These are phyloP conservation scores for Thymelicus lineola DNA, from an alignment of 2,888 invertebrate species.

Conservation along the genomic window DNA sequence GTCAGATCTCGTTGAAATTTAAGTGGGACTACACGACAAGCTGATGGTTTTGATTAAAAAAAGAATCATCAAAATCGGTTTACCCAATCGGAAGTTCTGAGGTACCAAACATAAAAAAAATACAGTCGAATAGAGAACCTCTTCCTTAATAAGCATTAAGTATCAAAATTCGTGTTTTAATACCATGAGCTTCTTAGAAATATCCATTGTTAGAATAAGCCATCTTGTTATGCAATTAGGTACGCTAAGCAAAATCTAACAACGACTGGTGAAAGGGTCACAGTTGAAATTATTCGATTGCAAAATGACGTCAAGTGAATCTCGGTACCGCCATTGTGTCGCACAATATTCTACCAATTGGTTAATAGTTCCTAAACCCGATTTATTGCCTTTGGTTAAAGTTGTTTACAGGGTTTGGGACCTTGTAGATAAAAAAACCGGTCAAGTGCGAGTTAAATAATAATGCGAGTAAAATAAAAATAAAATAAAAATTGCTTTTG, in stretches of 20 bases:
- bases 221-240: constrained; percentile 18
- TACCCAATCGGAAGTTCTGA: too few relatives aligned
- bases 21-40: too few relatives aligned
- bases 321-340: not conserved
- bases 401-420: not conserved
- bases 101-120: too few relatives aligned
- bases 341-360: not conserved
- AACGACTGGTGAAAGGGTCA: constrained; percentile 13
- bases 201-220: constrained; percentile 14
- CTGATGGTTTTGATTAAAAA: too few relatives aligned
- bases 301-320: constrained; percentile 17
- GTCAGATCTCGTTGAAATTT: too few relatives aligned
- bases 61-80: too few relatives aligned
- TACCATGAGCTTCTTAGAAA: not conserved
- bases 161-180: not conserved
- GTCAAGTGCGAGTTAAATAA: too few relatives aligned
- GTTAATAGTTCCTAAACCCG: constrained; percentile 1
- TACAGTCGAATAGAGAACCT: too few relatives aligned
- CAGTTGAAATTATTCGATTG: constrained; percentile 17
- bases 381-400: not conserved
- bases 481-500: too few relatives aligned
- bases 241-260: constrained; percentile 4
- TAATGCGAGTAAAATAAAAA: too few relatives aligned
- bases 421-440: too few relatives aligned
- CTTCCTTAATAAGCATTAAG: too few relatives aligned